These are phyloP conservation scores for Agrochola lota DNA, from an alignment of 2,888 invertebrate genomes.

Conservation along the genomic window DNA sequence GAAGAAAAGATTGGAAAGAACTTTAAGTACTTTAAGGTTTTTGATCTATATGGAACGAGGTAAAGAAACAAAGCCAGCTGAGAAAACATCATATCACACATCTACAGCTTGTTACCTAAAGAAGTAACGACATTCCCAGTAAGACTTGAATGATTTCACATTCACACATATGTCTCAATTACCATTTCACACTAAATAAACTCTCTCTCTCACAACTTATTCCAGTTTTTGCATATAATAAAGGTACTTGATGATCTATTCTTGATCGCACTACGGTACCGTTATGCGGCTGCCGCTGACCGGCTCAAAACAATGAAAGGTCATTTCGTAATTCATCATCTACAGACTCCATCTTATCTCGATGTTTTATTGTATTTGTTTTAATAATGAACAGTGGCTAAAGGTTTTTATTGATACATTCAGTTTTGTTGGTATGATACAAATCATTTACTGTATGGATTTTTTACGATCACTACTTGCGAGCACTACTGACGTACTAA, in stretches of 20 bases:
- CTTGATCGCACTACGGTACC: constrained; percentile 72
- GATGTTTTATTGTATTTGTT: constrained; percentile 62
- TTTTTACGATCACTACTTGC: not conserved
- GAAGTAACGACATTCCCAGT: not conserved
- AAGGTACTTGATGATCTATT: constrained; percentile 73
- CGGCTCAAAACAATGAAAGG: constrained; percentile 75
- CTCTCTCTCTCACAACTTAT: constrained; percentile 63
- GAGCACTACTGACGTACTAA: not conserved
- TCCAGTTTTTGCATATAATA: constrained; percentile 69
- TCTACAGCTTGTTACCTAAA: not conserved
- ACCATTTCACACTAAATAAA: constrained; percentile 39
- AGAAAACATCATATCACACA: not conserved
- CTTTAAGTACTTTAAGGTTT: not conserved
- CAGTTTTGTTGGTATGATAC: not conserved
- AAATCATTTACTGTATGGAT: not conserved
- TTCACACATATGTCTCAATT: constrained; percentile 33
- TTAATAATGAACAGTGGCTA: constrained; percentile 47
- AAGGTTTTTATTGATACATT: constrained; percentile 40
- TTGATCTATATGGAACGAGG: not conserved
- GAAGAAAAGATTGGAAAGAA: not conserved
- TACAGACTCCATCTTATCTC: constrained; percentile 74
- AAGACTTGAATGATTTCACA: constrained; percentile 1
- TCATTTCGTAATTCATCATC: constrained; percentile 75
- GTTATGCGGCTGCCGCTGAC: constrained; percentile 69
- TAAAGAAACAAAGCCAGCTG: not conserved